Evolutionary conservation across 2,888 invertebrate genomes (phyloP), one percentile per base, ranked within the genome.

Genomic region (Clistopyga incitator): DNA sequence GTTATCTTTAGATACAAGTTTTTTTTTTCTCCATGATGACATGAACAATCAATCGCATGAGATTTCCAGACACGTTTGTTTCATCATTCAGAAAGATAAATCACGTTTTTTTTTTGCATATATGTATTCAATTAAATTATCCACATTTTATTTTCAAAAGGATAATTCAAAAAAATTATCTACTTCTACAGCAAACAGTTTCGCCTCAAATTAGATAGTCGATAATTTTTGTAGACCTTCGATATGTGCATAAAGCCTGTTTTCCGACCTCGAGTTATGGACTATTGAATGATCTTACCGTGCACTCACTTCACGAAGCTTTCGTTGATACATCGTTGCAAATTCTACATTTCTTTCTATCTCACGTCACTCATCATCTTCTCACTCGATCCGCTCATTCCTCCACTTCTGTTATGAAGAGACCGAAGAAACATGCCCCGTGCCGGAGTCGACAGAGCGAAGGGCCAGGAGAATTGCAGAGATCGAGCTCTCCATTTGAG

Each of bases 401-500:
- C 25, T 42, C 13, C 20, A 42, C 18, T 65, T 29, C 54, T n/a
- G 47, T 15, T 20, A 23, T 34, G 45, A 56, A 13, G 47, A n/a
- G 54, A 42, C 38, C 45, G 34, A 25, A 34, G 42, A 59, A 42
- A 23, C 11, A 25, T 61, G 52, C 38, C 29, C 45, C n/a, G 8
- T 29, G 76, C 15, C 8, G 20, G 29, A 61, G 18, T 29, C n/a
- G 25, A n/a, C 15, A 47, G 74, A 74, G 74, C 52, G 29, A 68
- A 74, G 20, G 67, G 38, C 65, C 45, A 15, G 52, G 72, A 81
- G 59, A 54, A 78, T 74, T 29, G 61, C 64, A 29, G 34, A 65
- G 70, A 76, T 64, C 76, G 76, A 81, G 70, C 70, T 64, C 64
- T 77, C 71, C 42, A 25, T 52, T n/a, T 29, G 15, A 52, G 61